Percentiles rank a stretch among this genome's conserved stretches.
phyloP scores from a whole-genome alignment of 2,888 invertebrate species.

The Andrena dorsata region DNA sequence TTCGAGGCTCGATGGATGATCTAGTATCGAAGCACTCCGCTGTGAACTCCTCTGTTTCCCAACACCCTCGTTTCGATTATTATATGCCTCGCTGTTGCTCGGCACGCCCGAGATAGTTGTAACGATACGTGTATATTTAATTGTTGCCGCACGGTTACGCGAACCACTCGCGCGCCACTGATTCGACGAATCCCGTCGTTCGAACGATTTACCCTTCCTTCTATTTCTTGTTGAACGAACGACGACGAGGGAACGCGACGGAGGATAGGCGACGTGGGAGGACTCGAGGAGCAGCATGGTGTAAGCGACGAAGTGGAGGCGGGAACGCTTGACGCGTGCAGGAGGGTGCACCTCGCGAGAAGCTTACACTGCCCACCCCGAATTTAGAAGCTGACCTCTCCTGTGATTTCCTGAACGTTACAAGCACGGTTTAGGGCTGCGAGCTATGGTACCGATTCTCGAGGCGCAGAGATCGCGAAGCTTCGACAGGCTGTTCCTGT shows the following conservation, averaged over 20 bases:
- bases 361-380: slow-evolving; percentile 81
- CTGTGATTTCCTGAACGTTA: slow-evolving; percentile 66
- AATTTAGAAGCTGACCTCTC: slow-evolving; percentile 71
- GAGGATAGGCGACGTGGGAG: slow-evolving; percentile 8
- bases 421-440: slow-evolving; percentile 16
- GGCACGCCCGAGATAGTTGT: slow-evolving; percentile 14
- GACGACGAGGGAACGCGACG: not conserved
- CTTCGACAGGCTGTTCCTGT: slow-evolving; percentile 28
- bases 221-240: slow-evolving; percentile 1
- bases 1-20: no score
- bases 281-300: slow-evolving; percentile 54
- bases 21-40: no score
- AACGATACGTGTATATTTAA: slow-evolving; percentile 15
- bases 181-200: slow-evolving; percentile 31
- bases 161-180: slow-evolving; percentile 20
- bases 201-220: slow-evolving; percentile 3
- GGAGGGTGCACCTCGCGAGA: slow-evolving; percentile 72
- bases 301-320: slow-evolving; percentile 52
- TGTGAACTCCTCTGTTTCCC: no score
- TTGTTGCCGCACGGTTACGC: not conserved
- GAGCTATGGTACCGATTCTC: not conserved
- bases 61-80: no score
- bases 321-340: slow-evolving; percentile 48
- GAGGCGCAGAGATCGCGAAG: no score
- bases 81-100: no score